A percentile compares a stretch with the other conserved stretches of the same genome.
phyloP scores from a whole-genome alignment of 2,113 vertebrate genomes.

The Donacobius atricapilla region DNA sequence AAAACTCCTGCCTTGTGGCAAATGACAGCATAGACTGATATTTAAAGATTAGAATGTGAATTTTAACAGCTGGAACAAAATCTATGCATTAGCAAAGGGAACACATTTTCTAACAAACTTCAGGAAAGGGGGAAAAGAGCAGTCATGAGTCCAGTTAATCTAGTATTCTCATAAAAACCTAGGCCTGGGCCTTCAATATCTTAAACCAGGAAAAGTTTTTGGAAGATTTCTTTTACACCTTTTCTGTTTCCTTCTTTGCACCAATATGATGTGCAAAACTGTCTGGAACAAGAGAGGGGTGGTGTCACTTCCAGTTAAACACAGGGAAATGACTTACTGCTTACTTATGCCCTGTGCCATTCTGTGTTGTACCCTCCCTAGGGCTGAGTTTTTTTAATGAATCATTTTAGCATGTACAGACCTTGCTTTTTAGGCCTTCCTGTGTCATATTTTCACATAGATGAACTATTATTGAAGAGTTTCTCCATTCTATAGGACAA shows the following conservation, averaged over 20 bases:
- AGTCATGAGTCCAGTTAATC: neutral
- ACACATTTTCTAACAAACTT: neutral
- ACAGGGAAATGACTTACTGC: neutral
- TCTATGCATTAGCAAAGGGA: neutral
- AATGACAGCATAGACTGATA: neutral
- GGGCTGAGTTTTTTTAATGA: neutral
- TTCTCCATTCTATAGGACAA: neutral
- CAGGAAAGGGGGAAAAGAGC: neutral
- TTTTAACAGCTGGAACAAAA: conserved; percentile 16
- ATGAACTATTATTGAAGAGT: neutral
- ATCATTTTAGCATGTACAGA: neutral
- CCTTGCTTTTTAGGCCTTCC: neutral
- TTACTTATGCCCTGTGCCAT: neutral
- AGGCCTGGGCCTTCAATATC: neutral
- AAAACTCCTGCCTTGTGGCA: neutral
- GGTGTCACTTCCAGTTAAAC: neutral
- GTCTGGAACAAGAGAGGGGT: neutral
- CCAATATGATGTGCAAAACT: neutral
- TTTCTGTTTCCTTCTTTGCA: neutral
- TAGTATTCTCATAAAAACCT: neutral
- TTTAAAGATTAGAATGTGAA: neutral
- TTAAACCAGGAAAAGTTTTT: neutral
- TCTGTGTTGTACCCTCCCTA: neutral
- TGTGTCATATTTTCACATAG: neutral
- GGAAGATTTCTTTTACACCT: neutral